These are phyloP conservation scores for Zele albiditarsus DNA, from an alignment of 2,888 invertebrate genomes.

Conservation along the genomic window DNA sequence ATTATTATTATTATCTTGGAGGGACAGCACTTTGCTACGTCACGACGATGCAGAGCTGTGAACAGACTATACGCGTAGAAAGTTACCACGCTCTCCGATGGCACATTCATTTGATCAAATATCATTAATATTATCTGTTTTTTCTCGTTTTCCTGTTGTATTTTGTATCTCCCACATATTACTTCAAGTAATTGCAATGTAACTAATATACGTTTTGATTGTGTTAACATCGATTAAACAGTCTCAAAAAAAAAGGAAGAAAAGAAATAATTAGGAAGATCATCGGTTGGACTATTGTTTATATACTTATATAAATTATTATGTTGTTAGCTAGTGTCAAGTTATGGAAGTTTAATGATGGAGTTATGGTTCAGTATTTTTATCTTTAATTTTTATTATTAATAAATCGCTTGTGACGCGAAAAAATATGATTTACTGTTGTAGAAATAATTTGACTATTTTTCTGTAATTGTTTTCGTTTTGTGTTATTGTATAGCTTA, in stretches of 20 bases:
- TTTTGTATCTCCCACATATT: not conserved
- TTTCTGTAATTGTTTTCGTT: not conserved
- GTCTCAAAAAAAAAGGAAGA: not conserved
- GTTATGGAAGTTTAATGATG: not conserved
- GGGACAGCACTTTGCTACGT: conserved; percentile 72
- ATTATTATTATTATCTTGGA: conserved; percentile 70
- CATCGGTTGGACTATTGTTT: not conserved
- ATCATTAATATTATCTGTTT: conserved; percentile 28
- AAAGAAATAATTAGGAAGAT: not conserved
- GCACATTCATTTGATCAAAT: conserved; percentile 60
- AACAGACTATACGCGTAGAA: conserved; percentile 66
- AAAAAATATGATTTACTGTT: conserved; percentile 7
- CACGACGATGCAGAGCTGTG: conserved; percentile 69
- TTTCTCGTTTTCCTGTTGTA: conserved; percentile 20
- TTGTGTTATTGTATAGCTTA: not conserved
- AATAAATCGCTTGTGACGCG: not conserved
- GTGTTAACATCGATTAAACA: not conserved
- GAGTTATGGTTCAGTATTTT: not conserved
- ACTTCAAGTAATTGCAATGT: not conserved
- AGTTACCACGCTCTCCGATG: conserved; percentile 71
- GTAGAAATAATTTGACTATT: not conserved
- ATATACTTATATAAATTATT: not conserved
- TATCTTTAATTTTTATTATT: not conserved
- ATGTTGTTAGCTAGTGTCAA: not conserved
- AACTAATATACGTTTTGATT: not conserved